Evolutionary conservation across 2,113 vertebrate species (phyloP), one percentile per base, ranked within the genome.

Genomic region (Mormoops blainvillei): DNA sequence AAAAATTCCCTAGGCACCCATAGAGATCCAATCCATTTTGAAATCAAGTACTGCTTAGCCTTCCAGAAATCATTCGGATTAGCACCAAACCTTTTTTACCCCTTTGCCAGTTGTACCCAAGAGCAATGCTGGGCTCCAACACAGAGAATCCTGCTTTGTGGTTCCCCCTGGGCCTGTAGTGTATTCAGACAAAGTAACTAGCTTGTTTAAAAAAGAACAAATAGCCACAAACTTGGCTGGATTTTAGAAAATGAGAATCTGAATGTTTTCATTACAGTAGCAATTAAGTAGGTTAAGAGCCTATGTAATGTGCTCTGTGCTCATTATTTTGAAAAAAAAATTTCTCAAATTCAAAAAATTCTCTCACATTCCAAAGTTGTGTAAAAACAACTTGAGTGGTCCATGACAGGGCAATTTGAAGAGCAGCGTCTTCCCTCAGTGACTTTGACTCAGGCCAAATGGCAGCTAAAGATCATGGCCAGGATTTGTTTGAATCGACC

Each of bases 121-220:
- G 48, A 93, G 54, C 15, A 38, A 61, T 11, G 5, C 5, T 81
- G 13, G 1, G 18, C 36, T 83, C 61, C 33, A 36, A 52, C 22
- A 87, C n/a, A 70, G 11, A 93, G 13, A 96, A 61, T 4, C 70
- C 33, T 45, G 16, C n/a, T 48, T 76, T 65, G 10, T 7, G 10
- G 65, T 7, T 92, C 71, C 31, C 43, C 61, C 14, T 8, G 10
- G 68, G 20, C 4, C 33, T 9, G 4, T 22, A 38, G 11, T 92
- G 12, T 33, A 38, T 76, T 89, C 63, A 50, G 5, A 65, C 19
- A 61, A 67, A 73, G 22, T 24, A 76, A 83, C 16, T 28, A 76
- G 18, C 31, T 87, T 94, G 24, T 41, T 97, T 67, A 68, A 91
- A 95, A 83, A 71, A 87, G 58, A 83, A 22, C 10, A 93, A 97